A percentile compares a stretch with the other conserved stretches of the same genome.
These are phyloP conservation scores for Micronycteris hirsuta DNA, from an alignment of 2,113 vertebrate species.

Conservation along the genomic window DNA sequence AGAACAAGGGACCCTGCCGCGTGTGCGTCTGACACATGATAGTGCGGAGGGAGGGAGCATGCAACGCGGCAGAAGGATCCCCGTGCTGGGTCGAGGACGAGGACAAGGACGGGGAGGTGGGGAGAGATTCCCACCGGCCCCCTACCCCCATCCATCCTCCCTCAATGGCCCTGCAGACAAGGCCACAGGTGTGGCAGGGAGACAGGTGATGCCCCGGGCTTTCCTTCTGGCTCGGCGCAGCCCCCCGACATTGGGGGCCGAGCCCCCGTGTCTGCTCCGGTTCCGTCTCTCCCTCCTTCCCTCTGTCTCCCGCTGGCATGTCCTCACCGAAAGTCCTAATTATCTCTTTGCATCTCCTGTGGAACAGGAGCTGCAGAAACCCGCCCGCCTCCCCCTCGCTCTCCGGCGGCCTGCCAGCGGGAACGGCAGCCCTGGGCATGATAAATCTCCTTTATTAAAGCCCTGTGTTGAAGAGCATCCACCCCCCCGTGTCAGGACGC, in stretches of 20 bases:
- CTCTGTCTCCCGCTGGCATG: fast-evolving
- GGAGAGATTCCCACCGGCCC: fast-evolving
- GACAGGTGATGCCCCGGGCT: background rate
- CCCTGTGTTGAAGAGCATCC: background rate
- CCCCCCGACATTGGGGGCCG: background rate
- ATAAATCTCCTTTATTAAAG: slow-evolving; percentile 37
- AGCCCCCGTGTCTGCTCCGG: background rate
- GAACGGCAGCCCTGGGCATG: background rate
- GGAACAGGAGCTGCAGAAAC: background rate
- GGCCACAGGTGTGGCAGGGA: background rate
- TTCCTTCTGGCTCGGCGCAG: background rate
- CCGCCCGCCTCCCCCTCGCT: background rate
- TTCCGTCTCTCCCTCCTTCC: background rate
- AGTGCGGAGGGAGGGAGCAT: fast-evolving
- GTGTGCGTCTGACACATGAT: fast-evolving
- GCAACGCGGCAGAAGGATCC: fast-evolving
- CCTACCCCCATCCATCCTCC: background rate
- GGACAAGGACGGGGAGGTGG: fast-evolving
- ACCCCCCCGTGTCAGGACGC: background rate
- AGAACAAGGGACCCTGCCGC: fast-evolving
- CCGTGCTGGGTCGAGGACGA: background rate
- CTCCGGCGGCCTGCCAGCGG: background rate
- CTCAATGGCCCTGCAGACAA: fast-evolving
- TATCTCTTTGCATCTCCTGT: background rate
- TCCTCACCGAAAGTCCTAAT: background rate